Evolutionary conservation across 2,113 vertebrate species (phyloP), one percentile per base, ranked within the genome.

Genomic region (Dendropsophus ebraccatus): DNA sequence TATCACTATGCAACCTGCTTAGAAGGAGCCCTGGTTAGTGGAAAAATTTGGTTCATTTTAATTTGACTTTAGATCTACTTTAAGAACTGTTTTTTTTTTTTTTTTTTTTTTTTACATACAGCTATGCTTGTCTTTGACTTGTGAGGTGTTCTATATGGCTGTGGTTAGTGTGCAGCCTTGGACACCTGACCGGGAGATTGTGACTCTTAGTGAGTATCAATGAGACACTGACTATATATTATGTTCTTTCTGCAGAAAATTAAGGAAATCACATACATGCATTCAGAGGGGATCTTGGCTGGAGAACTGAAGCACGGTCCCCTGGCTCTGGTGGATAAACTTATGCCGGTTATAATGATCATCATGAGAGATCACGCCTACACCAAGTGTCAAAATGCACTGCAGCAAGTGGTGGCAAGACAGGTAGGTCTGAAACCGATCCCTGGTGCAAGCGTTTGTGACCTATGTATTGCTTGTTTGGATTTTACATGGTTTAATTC

Each of bases 301-400:
- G 98, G 98, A 11, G 98, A 99, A 91, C 92, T 99, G 91, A 99
- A 99, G 85, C 98, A 99, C 0, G 98, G 98, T 0, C 98, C 98
- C 0, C 93, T 99, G 58, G 98, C 98, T 0, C 93, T 99, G 88
- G 96, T 99, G 89, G 98, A 99, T 89, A 98, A 99, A 73, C 91
- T 99, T n/a, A 99, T 99, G 98, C 98, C 98, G 0, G 98, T 99
- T 70, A 99, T 99, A 87, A 99, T 99, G 98, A 99, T 99, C 93
- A 99, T 99, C 93, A 98, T 97, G 97, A 94, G 97, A 88, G 98
- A 99, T 90, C 93, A 96, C 88, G 99, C 97, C 0, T 99, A 99
- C 0, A 86, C 85, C 87, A 99, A 99, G 92, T 99, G 98, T 93
- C 98, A 99, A 93, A 99, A 99, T 0, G 98, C 98, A 16, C 91